These are phyloP conservation scores for Xanthia icteritia DNA, from an alignment of 2,888 invertebrate genomes.

Conservation along the genomic window DNA sequence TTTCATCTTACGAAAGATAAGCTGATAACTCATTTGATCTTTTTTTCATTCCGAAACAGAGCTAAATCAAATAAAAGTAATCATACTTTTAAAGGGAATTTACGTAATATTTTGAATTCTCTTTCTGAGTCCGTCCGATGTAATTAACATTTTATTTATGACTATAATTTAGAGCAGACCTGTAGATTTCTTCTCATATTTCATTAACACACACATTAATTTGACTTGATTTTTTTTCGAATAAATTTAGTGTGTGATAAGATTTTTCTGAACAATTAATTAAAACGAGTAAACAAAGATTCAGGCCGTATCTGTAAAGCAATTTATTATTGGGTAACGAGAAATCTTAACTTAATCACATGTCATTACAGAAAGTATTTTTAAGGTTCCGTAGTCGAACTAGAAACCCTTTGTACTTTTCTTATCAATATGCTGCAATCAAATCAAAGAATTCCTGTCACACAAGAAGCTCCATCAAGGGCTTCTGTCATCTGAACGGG, in stretches of 20 bases:
- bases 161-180: not conserved
- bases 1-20: constrained; percentile 54
- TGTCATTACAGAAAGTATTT: not conserved
- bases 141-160: constrained; percentile 47
- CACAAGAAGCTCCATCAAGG: not conserved
- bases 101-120: constrained; percentile 44
- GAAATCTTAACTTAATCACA: not conserved
- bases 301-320: not conserved
- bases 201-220: not conserved
- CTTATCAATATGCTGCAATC: not conserved
- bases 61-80: constrained; percentile 58
- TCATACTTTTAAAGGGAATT: constrained; percentile 55
- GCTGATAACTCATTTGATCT: constrained; percentile 53
- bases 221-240: not conserved
- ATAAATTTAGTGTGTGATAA: not conserved
- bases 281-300: not conserved
- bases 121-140: constrained; percentile 27
- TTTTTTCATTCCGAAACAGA: constrained; percentile 25
- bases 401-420: not conserved
- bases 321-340: not conserved
- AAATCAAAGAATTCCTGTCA: not conserved
- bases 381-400: not conserved
- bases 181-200: not conserved
- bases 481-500: not conserved
- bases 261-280: not conserved